phyloP scores from a whole-genome alignment of 37 sponge, comb jelly and placozoan genomes.

The Petrosia ficiformis region DNA sequence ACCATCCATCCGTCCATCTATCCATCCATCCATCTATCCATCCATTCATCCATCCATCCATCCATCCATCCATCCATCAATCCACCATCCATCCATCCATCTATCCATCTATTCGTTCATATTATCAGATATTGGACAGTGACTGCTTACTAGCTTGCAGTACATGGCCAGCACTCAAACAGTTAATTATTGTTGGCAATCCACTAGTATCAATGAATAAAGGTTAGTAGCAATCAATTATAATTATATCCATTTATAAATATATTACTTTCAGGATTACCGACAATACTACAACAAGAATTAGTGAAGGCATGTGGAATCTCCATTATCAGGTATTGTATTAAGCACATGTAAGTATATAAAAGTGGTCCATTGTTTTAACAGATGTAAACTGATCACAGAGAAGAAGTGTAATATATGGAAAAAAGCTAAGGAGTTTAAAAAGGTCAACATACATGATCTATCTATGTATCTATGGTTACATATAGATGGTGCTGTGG shows the following conservation, averaged over 20 bases:
- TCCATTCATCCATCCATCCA: no score
- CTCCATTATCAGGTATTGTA: constrained; percentile 7
- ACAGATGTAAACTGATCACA: constrained; percentile 1
- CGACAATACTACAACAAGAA: background rate
- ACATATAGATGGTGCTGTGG: no score
- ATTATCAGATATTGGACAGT: constrained; percentile 40
- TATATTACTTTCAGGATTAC: constrained; percentile 1
- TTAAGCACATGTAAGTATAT: background rate
- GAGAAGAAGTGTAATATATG: constrained; percentile 13
- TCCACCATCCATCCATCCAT: no score
- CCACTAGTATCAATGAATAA: constrained; percentile 54
- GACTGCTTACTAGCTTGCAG: constrained; percentile 55
- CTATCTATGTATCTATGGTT: no score
- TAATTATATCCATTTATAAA: background rate
- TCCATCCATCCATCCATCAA: no score
- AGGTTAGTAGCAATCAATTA: constrained; percentile 22
- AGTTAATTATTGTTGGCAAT: constrained; percentile 67
- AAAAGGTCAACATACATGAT: constrained; percentile 50
- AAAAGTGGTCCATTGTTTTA: constrained; percentile 1
- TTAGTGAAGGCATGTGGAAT: background rate
- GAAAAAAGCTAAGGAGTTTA: constrained; percentile 49
- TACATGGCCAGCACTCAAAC: constrained; percentile 53
- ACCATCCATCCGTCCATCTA: no score
- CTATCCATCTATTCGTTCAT: background rate
- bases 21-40: no score